A percentile compares a stretch with the other conserved stretches of the same genome.
Evolutionary conservation across 2,113 vertebrate species (phyloP).

Genomic region (Neoarius graeffei): DNA sequence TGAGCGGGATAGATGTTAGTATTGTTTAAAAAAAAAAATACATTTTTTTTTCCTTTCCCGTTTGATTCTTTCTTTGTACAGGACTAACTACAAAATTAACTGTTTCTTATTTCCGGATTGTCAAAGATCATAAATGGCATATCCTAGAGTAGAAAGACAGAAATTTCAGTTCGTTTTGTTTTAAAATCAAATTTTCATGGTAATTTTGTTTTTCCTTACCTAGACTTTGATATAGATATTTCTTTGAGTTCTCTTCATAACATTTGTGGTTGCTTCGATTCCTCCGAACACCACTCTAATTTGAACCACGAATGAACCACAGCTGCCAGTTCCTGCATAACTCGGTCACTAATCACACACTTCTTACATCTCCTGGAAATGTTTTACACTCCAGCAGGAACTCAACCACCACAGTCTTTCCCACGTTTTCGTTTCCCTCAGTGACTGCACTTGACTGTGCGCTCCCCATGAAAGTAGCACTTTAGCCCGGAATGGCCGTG

Average conservation of each 20-base stretch:
- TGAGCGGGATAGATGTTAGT: background rate
- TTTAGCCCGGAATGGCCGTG: constrained; percentile 30
- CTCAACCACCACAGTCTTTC: constrained; percentile 48
- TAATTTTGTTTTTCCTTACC: background rate
- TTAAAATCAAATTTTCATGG: background rate
- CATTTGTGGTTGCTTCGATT: constrained; percentile 9
- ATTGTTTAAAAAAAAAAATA: no score
- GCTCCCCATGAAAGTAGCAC: constrained; percentile 37
- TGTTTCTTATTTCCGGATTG: background rate
- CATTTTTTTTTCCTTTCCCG: background rate
- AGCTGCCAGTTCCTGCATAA: constrained; percentile 50
- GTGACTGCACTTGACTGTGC: constrained; percentile 36
- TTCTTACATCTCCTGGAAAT: constrained; percentile 53
- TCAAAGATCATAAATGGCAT: background rate
- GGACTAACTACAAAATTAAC: background rate
- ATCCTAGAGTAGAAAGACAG: background rate
- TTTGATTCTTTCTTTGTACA: background rate
- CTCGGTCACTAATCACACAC: constrained; percentile 55
- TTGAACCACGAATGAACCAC: constrained; percentile 55
- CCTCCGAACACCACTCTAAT: constrained; percentile 46
- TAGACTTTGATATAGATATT: background rate
- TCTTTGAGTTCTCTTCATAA: background rate
- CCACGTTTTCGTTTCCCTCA: constrained; percentile 19
- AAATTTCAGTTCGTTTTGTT: background rate
- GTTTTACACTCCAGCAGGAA: constrained; percentile 43